Base-by-base conservation (phyloP, 1,140 invertebrate species). In the Antheraea pernyi region DNA sequence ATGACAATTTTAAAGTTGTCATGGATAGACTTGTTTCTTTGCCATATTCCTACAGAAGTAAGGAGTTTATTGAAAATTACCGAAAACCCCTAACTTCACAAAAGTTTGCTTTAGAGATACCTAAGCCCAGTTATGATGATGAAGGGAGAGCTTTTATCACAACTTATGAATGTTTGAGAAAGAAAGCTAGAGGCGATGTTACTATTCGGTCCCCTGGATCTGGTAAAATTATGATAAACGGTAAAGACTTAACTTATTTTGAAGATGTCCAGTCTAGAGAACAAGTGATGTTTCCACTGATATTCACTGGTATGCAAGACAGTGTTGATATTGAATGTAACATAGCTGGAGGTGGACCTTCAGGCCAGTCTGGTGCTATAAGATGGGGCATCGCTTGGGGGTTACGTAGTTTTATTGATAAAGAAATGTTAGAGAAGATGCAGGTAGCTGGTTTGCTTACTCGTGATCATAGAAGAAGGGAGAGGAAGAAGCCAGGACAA, bases 401-500 rank as follows among this genome's bases (percentile, higher is more conserved):
- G 37, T 93, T 98, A 61, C 93, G 95, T 72, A 97, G 95, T 86
- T 99, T 98, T 94, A 95, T 99, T 11, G 95, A 96, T 77, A 81
- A 92, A 67, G 94, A 95, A 60, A 96, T 94, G 88, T 86, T 96
- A 13, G 96, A 98, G 92, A 95, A 95, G 82, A 97, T 99, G 97
- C 94, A 97, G 93, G 85, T 99, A 96, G 98, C 98, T 92, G 99
- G 99, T 61, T 88, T 99, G 70, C 90, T 99, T 36, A 97, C 96
- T 42, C 93, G 93, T 82, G 99, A 99, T 89, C 93, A 92, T 64
- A 94, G 98, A 68, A 91, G 83, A 39, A 94, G 94, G 73, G 98
- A 99, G 91, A 95, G 99, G 78, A 99, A 99, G 95, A 99, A 99
- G 94, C 96, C 95, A 60, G 99, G 98, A 59, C 97, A 98, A 93